phyloP scores from a whole-genome alignment of 2,113 vertebrate genomes.

The Thermophis baileyi region DNA sequence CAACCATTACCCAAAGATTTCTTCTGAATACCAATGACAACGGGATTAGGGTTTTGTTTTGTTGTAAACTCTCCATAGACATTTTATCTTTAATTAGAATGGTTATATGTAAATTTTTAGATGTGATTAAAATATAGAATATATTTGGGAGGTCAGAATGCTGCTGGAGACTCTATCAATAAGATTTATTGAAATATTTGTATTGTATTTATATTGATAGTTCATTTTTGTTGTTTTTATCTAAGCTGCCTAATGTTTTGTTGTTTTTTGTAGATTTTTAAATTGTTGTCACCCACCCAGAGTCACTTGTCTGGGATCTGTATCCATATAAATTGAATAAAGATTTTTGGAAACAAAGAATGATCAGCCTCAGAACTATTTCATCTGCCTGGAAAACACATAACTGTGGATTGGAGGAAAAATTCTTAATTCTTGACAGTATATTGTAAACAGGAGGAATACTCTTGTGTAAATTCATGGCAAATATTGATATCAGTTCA shows the following conservation, averaged over 20 bases:
- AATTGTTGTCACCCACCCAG: not conserved
- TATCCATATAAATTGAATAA: not conserved
- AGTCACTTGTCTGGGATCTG: not conserved
- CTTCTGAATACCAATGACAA: not conserved
- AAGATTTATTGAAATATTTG: not conserved
- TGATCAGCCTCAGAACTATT: not conserved
- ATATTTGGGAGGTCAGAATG: not conserved
- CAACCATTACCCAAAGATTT: not conserved
- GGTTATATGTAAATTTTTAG: not conserved
- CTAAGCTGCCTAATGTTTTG: not conserved
- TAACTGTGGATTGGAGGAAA: not conserved
- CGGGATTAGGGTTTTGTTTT: not conserved
- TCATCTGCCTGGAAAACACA: not conserved
- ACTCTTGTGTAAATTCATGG: not conserved
- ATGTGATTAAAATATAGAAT: not conserved
- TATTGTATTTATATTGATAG: not conserved
- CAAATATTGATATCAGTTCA: not conserved
- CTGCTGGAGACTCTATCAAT: not conserved
- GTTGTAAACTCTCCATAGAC: not conserved
- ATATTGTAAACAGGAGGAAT: not conserved
- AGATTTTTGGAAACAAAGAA: not conserved
- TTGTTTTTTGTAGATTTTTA: not conserved
- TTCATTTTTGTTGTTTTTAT: not conserved
- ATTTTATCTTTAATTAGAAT: not conserved
- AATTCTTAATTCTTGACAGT: not conserved